Conservation (phyloP, 64 coral and sea anemone species). For the Dendronephthya gigantea region DNA sequence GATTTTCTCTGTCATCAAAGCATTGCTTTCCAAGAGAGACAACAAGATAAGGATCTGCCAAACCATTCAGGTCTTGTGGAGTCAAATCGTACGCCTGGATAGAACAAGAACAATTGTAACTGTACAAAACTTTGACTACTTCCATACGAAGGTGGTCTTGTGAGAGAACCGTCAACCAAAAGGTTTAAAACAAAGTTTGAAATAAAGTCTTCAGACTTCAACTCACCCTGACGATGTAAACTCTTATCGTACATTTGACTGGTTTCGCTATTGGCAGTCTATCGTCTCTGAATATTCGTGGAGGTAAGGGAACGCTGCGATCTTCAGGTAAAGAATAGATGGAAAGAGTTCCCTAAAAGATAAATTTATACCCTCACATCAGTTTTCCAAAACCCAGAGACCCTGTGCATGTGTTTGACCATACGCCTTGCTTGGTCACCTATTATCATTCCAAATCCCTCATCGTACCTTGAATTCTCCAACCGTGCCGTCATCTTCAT, state of each 20-base stretch:
- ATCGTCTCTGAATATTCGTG: constrained; percentile 40
- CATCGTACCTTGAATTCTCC: constrained; percentile 83
- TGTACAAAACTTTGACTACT: too few species aligned
- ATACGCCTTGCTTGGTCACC: too few species aligned
- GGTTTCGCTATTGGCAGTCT: constrained; percentile 38
- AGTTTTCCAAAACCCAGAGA: too few species aligned
- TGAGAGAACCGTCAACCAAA: too few species aligned
- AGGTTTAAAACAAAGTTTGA: too few species aligned
- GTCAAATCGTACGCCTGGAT: neutral
- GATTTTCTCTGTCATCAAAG: constrained; percentile 1
- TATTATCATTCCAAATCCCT: too few species aligned
- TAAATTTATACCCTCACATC: too few species aligned
- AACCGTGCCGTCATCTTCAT: constrained; percentile 49
- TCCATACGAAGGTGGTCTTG: too few species aligned
- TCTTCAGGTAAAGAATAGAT: constrained; percentile 74
- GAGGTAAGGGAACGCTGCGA: constrained; percentile 32
- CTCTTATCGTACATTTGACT: constrained; percentile 58
- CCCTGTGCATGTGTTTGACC: too few species aligned
- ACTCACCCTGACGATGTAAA: constrained; percentile 70
- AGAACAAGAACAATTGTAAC: neutral
- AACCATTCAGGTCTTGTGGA: neutral
- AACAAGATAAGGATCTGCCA: neutral
- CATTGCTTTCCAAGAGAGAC: neutral
- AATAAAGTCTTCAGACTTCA: too few species aligned
- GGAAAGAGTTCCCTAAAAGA: constrained; percentile 67